Base-by-base conservation (phyloP, 2,113 vertebrate genomes). In the Sigmodon hispidus region DNA sequence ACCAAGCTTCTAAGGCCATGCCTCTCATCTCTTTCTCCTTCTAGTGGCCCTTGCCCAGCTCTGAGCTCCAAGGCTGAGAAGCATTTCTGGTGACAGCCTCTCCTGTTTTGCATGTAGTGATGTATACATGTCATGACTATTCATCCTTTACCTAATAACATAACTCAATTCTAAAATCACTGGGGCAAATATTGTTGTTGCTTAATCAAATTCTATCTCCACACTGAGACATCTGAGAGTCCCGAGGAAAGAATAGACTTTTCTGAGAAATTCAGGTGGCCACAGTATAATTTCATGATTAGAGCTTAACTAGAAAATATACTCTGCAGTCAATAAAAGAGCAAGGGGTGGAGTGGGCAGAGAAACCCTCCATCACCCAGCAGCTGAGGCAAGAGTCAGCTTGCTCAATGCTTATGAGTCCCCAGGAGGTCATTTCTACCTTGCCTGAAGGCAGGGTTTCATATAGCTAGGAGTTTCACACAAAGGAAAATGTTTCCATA, bases 401-500 rank as follows among this genome's bases (percentile, higher is more conserved):
- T 22, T 73, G 81, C 75, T 97, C 45, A 0, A 63, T 87, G 90
- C 93, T 55, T 95, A 96, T 59, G 36, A 96, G 91, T 96, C 89
- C 55, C 92, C 40, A 73, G 87, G 91, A 91, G 81, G 65, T 80
- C 63, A 83, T 77, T 43, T 80, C 59, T 0, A 21, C 73, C 24
- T 96, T 80, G 45, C 91, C 69, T 72, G 77, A 13, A 96, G 85
- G 80, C 76, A 70, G 45, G 59, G 34, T 2, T 7, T 43, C 75
- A 13, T 29, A 69, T 96, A 95, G 75, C 0, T 9, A 22, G 0
- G 21, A 95, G 61, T 26, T 52, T 76, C 88, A 92, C 31, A 91
- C 83, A 94, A 90, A 89, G 34, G 55, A 52, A 96, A 95, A 72
- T 3, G 1, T 6, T 75, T 90, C 0, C 0, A 45, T 92, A 88